Percentiles rank a stretch among this genome's conserved stretches.
Conservation (phyloP, 2,113 vertebrate species). For the Python bivittatus region DNA sequence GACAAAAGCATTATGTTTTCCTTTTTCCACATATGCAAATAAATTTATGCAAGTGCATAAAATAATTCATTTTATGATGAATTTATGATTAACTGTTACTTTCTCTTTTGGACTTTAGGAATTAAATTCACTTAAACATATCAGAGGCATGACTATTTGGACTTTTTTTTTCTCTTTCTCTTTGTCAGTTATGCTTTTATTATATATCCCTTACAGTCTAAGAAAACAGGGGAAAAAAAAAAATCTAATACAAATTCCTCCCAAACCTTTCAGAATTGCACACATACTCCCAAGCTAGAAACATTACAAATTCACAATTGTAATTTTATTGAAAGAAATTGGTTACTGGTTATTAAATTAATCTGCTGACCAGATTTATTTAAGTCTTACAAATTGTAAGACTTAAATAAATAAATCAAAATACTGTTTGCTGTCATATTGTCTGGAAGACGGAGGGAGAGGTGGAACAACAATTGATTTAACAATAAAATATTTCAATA, state of each 20-base stretch:
- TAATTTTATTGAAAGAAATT: constrained; percentile 3
- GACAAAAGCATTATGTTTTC: too few species aligned
- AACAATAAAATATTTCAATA: not conserved
- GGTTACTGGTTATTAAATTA: not conserved
- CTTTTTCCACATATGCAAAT: too few species aligned
- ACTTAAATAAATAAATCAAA: not conserved
- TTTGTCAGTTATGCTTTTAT: constrained; percentile 39
- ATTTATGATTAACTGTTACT: too few species aligned
- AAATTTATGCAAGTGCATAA: too few species aligned
- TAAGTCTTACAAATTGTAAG: constrained; percentile 2
- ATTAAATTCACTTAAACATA: too few species aligned
- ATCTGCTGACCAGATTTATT: constrained; percentile 11
- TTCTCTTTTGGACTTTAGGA: too few species aligned
- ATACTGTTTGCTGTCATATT: too few species aligned
- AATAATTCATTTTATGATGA: too few species aligned
- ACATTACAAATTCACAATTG: constrained; percentile 13
- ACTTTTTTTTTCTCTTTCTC: not conserved
- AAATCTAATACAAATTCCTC: constrained; percentile 30
- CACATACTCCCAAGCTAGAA: constrained; percentile 29
- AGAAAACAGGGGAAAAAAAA: constrained; percentile 11
- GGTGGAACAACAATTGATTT: too few species aligned
- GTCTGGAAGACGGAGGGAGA: too few species aligned
- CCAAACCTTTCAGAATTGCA: constrained; percentile 28
- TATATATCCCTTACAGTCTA: constrained; percentile 16
- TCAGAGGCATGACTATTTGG: too few species aligned